Conservation (phyloP, 2,113 vertebrate species). For the Tetrax tetrax region DNA sequence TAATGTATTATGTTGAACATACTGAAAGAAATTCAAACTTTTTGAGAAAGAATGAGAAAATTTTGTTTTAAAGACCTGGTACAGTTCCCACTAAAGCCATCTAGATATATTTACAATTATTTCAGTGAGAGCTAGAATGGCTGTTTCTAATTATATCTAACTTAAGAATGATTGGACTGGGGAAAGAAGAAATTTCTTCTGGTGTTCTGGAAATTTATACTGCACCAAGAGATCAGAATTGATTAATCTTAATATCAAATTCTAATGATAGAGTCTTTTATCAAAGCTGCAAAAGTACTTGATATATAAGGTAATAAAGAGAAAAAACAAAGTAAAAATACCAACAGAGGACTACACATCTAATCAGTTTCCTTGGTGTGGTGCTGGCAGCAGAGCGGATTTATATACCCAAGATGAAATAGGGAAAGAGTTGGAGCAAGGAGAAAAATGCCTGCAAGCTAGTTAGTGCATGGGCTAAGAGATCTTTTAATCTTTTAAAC, state of each 20-base stretch:
- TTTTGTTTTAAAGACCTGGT: not conserved
- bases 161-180: not conserved
- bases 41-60: not conserved
- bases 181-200: conserved; percentile 36
- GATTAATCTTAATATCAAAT: not conserved
- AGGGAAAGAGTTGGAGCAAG: not conserved
- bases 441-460: not conserved
- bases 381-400: not conserved
- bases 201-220: conserved; percentile 1
- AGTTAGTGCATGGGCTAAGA: not conserved
- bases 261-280: not conserved
- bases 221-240: not conserved
- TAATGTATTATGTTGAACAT: not conserved
- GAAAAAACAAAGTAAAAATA: conserved; percentile 20
- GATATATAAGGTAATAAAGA: conserved; percentile 2
- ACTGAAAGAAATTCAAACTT: not conserved
- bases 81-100: not conserved
- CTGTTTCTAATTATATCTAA: conserved; percentile 17
- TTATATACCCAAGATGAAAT: not conserved
- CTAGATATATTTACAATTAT: not conserved
- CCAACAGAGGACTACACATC: not conserved
- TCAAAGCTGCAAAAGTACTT: conserved; percentile 1
- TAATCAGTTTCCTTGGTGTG: not conserved
- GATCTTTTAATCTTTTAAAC: not conserved
- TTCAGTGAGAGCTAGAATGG: not conserved